Evolutionary conservation across 2,888 invertebrate genomes (phyloP).

Genomic region (Nowickia ferox): DNA sequence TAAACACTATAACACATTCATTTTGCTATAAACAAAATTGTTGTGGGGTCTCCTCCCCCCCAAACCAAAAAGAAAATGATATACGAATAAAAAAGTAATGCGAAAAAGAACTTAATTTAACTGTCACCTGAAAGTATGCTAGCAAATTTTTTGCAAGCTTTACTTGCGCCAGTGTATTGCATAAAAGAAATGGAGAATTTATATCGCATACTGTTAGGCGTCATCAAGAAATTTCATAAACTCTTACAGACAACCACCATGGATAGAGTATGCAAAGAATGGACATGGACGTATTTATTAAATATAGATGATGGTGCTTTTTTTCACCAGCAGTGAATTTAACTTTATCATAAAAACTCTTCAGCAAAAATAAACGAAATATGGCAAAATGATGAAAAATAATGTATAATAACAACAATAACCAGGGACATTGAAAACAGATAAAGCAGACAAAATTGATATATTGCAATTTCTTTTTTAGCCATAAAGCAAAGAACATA

Average conservation of each 20-base stretch:
- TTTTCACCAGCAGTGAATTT: slow-evolving; percentile 9
- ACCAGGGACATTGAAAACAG: slow-evolving; percentile 26
- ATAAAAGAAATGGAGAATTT: neutral
- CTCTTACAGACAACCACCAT: slow-evolving; percentile 1
- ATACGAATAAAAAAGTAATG: slow-evolving; percentile 20
- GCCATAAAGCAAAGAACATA: neutral
- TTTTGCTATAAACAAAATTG: neutral
- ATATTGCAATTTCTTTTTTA: slow-evolving; percentile 3
- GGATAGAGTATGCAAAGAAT: slow-evolving; percentile 19
- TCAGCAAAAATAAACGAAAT: neutral
- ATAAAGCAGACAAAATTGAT: slow-evolving; percentile 24
- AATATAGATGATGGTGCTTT: neutral
- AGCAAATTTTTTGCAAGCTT: slow-evolving; percentile 44
- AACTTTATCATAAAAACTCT: neutral
- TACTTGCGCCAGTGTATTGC: neutral
- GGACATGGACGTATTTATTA: slow-evolving; percentile 6
- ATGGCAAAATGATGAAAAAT: neutral
- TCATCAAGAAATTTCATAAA: slow-evolving; percentile 25
- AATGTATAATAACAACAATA: slow-evolving; percentile 22
- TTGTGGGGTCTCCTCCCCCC: too few species aligned
- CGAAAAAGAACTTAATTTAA: slow-evolving; percentile 53
- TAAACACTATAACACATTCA: slow-evolving; percentile 22
- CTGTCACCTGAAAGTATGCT: slow-evolving; percentile 72
- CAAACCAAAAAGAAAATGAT: neutral
- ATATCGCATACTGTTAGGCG: slow-evolving; percentile 54